Percentiles rank a stretch among this genome's conserved stretches.
Evolutionary conservation across 2,113 vertebrate genomes (phyloP).

Genomic region (Apus apus): DNA sequence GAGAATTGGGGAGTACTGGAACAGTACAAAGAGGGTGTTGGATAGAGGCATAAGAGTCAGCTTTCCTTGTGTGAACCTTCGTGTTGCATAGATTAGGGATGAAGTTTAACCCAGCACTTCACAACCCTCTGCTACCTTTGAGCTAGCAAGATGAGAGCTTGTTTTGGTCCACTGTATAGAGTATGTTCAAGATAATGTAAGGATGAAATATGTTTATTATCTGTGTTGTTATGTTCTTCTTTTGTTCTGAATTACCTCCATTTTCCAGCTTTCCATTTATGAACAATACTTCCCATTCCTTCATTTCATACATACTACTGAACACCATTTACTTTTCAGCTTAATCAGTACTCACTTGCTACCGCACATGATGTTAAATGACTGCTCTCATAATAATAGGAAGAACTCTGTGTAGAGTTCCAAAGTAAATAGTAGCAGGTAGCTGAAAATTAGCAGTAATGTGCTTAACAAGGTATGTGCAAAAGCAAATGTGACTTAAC

Average conservation of each 20-base stretch:
- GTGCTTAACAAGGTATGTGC: neutral
- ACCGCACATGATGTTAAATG: neutral
- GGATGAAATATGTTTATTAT: neutral
- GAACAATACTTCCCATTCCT: neutral
- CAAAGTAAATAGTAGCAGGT: neutral
- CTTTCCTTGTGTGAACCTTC: neutral
- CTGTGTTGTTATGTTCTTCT: neutral
- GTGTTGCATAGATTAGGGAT: neutral
- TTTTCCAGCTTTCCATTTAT: neutral
- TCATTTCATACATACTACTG: neutral
- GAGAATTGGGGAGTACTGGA: neutral
- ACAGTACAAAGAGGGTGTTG: neutral
- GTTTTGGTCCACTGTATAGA: neutral
- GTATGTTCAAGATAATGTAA: neutral
- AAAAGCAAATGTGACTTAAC: neutral
- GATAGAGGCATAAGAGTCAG: neutral
- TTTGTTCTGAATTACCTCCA: neutral
- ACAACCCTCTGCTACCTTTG: neutral
- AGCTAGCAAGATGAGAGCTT: neutral
- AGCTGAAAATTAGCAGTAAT: neutral
- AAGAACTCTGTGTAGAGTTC: neutral
- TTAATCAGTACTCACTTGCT: neutral
- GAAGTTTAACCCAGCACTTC: neutral
- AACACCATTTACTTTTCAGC: neutral
- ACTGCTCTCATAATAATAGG: neutral